Percentiles rank a stretch among this genome's conserved stretches.
Evolutionary conservation across 2,888 invertebrate species (phyloP).

Genomic region (Dynastes grantii): DNA sequence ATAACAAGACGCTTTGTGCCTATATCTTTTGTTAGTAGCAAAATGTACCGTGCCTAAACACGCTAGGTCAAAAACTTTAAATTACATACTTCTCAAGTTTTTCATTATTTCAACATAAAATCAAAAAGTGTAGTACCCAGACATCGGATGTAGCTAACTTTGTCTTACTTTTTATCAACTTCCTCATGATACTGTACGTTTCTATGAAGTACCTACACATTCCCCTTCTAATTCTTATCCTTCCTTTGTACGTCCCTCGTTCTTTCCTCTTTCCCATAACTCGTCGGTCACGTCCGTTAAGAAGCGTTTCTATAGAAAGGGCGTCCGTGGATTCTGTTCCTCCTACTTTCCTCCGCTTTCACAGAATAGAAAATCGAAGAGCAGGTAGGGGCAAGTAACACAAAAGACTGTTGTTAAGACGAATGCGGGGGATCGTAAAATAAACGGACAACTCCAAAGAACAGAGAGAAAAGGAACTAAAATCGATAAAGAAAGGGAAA

Average conservation of each 20-base stretch:
- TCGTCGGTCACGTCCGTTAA: conserved; percentile 36
- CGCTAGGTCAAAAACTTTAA: too few relatives aligned
- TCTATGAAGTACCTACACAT: too few relatives aligned
- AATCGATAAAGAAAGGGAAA: conserved; percentile 59
- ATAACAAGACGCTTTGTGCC: too few relatives aligned
- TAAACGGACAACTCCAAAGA: conserved; percentile 56
- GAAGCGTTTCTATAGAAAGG: conserved; percentile 40
- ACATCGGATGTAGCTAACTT: too few relatives aligned
- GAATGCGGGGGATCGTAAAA: conserved; percentile 54
- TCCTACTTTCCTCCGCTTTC: conserved; percentile 43
- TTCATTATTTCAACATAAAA: too few relatives aligned
- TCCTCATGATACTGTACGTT: too few relatives aligned
- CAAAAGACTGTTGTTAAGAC: conserved; percentile 53
- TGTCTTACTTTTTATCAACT: too few relatives aligned
- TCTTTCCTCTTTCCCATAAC: conserved; percentile 29
- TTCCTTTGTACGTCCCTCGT: conserved; percentile 9
- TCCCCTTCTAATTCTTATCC: not conserved
- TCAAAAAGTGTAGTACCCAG: too few relatives aligned
- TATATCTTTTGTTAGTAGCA: too few relatives aligned
- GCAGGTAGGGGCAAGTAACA: conserved; percentile 52
- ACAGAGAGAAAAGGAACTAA: conserved; percentile 60
- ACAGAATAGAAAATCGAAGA: conserved; percentile 46
- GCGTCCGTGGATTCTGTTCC: conserved; percentile 35
- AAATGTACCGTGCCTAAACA: too few relatives aligned
- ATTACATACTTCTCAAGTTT: too few relatives aligned